phyloP scores from a whole-genome alignment of 2,113 vertebrate species.

The Camelus bactrianus region DNA sequence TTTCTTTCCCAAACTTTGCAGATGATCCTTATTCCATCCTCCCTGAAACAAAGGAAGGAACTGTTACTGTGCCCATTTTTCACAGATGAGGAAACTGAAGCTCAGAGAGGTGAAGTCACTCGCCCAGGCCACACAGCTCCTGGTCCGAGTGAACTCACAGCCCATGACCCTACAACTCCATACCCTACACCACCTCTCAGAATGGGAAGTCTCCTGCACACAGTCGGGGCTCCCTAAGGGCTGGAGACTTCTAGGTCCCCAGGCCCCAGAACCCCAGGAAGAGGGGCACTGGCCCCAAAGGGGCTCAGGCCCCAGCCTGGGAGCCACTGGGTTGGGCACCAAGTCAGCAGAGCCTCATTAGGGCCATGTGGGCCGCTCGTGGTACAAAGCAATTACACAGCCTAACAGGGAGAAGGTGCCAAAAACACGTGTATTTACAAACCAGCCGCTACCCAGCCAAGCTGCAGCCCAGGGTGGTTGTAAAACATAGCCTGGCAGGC shows the following conservation, averaged over 20 bases:
- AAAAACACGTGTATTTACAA: constrained; percentile 42
- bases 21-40: not conserved
- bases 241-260: not conserved
- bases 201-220: not conserved
- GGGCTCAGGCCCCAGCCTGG: not conserved
- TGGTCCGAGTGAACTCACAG: not conserved
- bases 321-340: not conserved
- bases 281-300: not conserved
- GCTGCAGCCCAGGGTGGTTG: not conserved
- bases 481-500: not conserved
- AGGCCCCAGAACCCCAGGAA: not conserved
- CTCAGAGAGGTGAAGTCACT: not conserved
- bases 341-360: not conserved
- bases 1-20: not conserved
- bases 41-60: not conserved
- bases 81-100: not conserved
- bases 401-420: not conserved
- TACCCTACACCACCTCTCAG: accelerated
- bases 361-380: accelerated
- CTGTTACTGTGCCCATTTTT: not conserved
- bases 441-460: not conserved
- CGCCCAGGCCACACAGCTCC: not conserved
- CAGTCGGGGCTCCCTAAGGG: not conserved
- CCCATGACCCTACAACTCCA: not conserved
- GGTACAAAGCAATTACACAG: not conserved